These are phyloP conservation scores for Alosa sapidissima DNA, from an alignment of 2,797 vertebrate genomes.

Conservation along the genomic window DNA sequence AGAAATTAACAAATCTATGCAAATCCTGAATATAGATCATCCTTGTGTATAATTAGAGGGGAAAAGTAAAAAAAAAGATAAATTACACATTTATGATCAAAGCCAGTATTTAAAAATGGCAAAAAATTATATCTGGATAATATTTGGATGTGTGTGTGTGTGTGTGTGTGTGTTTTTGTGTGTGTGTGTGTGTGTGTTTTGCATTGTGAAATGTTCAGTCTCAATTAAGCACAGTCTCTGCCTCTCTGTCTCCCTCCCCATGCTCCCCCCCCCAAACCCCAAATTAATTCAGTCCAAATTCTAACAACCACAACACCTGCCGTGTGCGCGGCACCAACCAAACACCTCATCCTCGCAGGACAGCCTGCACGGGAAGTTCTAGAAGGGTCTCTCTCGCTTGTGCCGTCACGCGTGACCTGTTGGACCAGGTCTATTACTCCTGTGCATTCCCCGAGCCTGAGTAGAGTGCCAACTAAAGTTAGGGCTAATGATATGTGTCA, in stretches of 20 bases:
- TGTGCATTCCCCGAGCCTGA: background rate
- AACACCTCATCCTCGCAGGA: constrained; percentile 12
- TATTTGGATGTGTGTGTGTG: too few relatives aligned
- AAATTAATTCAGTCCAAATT: background rate
- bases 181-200: background rate
- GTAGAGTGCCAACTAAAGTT: constrained; percentile 12
- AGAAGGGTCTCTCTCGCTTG: background rate
- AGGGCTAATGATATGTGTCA: constrained; percentile 23
- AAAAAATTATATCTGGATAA: background rate
- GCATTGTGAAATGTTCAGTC: background rate
- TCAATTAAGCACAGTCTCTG: background rate
- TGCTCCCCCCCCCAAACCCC: background rate
- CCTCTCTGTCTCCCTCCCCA: background rate
- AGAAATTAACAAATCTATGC: background rate
- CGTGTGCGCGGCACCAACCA: background rate
- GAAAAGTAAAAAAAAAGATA: background rate
- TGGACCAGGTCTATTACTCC: constrained; percentile 3
- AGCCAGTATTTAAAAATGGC: background rate
- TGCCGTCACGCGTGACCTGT: constrained; percentile 8
- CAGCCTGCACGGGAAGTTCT: background rate
- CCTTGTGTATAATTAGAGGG: background rate
- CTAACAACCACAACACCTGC: constrained; percentile 9
- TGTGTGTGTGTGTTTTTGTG: background rate
- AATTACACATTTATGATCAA: background rate
- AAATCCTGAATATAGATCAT: background rate